Conservation (phyloP, 2,797 vertebrate species). For the Petrocephalus schoutedeni region DNA sequence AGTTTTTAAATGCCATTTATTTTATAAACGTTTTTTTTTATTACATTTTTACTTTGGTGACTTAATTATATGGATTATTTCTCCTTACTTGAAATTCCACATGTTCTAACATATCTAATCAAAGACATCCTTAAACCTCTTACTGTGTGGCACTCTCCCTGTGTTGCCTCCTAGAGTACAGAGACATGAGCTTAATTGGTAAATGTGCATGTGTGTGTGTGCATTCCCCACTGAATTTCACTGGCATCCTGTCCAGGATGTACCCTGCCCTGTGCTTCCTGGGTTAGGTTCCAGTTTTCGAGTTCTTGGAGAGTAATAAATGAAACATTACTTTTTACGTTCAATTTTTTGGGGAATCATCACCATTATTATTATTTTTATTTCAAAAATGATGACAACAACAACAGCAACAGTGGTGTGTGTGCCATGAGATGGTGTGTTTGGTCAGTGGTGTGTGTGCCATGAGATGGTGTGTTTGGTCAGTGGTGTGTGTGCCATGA, state of each 20-base stretch:
- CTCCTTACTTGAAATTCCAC: too few species aligned
- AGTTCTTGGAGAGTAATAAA: not conserved
- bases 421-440: not conserved
- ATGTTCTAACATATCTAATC: too few species aligned
- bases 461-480: not conserved
- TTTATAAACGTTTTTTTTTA: not conserved
- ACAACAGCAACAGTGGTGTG: not conserved
- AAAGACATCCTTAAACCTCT: too few species aligned
- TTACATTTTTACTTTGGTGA: too few species aligned
- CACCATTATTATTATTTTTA: not conserved
- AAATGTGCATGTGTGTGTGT: not conserved
- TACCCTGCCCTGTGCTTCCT: not conserved
- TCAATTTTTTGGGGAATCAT: not conserved
- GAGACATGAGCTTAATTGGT: not conserved
- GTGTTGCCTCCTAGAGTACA: not conserved
- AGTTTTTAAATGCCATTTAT: not conserved
- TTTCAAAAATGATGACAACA: not conserved
- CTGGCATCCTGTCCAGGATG: not conserved
- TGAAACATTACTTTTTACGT: not conserved
- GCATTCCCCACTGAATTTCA: not conserved
- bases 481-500: not conserved
- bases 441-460: not conserved
- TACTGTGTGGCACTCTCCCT: not conserved
- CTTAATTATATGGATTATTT: too few species aligned
- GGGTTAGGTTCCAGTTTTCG: not conserved